Percentiles rank a stretch among this genome's conserved stretches.
Evolutionary conservation across 2,888 invertebrate genomes (phyloP).

Genomic region (Parasteatoda lunata): DNA sequence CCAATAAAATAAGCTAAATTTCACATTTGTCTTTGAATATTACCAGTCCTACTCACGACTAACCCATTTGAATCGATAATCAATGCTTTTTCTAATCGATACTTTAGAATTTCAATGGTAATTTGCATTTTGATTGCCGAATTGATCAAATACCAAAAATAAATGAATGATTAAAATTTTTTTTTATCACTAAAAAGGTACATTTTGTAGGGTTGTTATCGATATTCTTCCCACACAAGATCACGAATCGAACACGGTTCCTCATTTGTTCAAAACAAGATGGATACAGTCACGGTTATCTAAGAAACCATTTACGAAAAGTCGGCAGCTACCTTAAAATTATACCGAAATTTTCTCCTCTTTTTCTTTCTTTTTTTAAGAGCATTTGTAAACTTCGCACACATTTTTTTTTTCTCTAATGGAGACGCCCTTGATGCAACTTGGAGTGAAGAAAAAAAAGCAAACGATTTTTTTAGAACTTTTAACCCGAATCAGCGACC

Average conservation of each 20-base stretch:
- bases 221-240: constrained; percentile 34
- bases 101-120: too few species aligned
- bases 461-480: background rate
- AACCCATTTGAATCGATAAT: too few species aligned
- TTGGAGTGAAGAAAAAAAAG: background rate
- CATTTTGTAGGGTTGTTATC: background rate
- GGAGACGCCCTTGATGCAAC: constrained; percentile 28
- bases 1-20: too few species aligned
- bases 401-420: background rate
- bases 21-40: too few species aligned
- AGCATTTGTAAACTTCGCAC: background rate
- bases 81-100: too few species aligned
- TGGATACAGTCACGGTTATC: constrained; percentile 11
- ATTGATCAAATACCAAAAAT: too few species aligned
- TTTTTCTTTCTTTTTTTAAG: background rate
- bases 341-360: constrained; percentile 8
- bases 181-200: background rate
- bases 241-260: constrained; percentile 23
- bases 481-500: background rate
- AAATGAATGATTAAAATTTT: too few species aligned
- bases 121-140: too few species aligned
- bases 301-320: constrained; percentile 3
- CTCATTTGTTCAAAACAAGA: background rate
- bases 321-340: constrained; percentile 50
- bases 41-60: too few species aligned